Percentiles rank a stretch among this genome's conserved stretches.
These are phyloP conservation scores for Rhingia campestris DNA, from an alignment of 2,888 invertebrate genomes.

Conservation along the genomic window DNA sequence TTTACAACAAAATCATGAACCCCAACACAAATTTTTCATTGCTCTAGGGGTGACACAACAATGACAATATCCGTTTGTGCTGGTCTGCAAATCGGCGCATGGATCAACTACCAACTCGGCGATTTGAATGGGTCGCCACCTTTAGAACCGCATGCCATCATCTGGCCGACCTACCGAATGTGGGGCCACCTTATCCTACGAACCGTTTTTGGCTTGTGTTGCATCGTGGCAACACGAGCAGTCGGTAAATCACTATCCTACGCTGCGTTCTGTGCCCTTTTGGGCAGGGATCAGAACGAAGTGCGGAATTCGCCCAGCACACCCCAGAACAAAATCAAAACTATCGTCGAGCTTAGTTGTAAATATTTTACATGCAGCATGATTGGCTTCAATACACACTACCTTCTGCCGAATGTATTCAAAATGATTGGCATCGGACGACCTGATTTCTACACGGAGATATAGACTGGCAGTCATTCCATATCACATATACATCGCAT, in stretches of 20 bases:
- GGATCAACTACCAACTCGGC: conserved; percentile 93
- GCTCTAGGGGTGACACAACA: conserved; percentile 92
- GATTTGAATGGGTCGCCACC: conserved; percentile 85
- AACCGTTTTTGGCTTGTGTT: conserved; percentile 89
- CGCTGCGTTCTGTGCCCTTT: conserved; percentile 87
- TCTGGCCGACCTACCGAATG: conserved; percentile 91
- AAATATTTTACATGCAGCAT: conserved; percentile 92
- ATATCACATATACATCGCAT: conserved; percentile 34
- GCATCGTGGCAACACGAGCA: conserved; percentile 88
- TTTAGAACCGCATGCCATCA: conserved; percentile 90
- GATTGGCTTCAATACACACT: conserved; percentile 91
- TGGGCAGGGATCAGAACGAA: conserved; percentile 87
- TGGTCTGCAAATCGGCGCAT: conserved; percentile 91
- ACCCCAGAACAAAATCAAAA: conserved; percentile 88
- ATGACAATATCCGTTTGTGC: conserved; percentile 92
- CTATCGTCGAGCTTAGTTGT: conserved; percentile 91
- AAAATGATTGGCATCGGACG: conserved; percentile 89
- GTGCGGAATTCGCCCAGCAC: conserved; percentile 87
- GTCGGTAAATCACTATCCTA: conserved; percentile 88
- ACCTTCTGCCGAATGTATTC: conserved; percentile 91
- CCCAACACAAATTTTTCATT: conserved; percentile 3
- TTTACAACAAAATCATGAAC: not conserved
- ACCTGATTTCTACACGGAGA: conserved; percentile 93
- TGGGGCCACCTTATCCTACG: conserved; percentile 87
- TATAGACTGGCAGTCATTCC: conserved; percentile 83